Percentiles rank a stretch among this genome's conserved stretches.
Evolutionary conservation across 2,113 vertebrate genomes (phyloP).

Genomic region (Serinus canaria): DNA sequence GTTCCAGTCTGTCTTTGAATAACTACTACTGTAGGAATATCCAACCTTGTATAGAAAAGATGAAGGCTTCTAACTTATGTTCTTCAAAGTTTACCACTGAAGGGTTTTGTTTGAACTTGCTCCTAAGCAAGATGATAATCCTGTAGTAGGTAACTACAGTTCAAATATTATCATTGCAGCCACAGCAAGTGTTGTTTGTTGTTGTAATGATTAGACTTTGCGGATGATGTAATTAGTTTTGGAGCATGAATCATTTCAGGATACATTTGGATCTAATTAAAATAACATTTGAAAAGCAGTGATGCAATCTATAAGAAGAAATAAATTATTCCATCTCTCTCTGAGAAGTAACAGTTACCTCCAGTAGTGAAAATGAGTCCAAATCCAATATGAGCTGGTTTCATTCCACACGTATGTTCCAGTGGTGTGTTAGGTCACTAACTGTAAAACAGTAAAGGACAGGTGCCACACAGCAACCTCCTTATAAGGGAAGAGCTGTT

Average conservation of each 20-base stretch:
- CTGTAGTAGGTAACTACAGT: neutral
- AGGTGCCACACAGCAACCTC: neutral
- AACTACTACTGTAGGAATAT: neutral
- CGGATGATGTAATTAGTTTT: neutral
- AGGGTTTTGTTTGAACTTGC: neutral
- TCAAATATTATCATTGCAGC: neutral
- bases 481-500: neutral
- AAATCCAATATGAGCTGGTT: neutral
- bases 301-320: neutral
- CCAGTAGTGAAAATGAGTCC: neutral
- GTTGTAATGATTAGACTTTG: neutral
- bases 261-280: neutral
- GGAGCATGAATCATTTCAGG: neutral
- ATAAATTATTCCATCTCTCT: neutral
- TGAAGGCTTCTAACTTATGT: neutral
- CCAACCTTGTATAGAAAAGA: neutral
- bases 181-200: neutral
- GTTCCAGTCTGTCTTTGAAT: slow-evolving; percentile 67
- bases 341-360: neutral
- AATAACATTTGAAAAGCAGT: neutral
- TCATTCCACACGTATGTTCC: fast-evolving
- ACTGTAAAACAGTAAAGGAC: neutral
- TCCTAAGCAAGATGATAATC: neutral
- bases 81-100: neutral
- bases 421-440: neutral